Evolutionary conservation across 2,113 vertebrate species (phyloP).

Genomic region (Hassar affinis): DNA sequence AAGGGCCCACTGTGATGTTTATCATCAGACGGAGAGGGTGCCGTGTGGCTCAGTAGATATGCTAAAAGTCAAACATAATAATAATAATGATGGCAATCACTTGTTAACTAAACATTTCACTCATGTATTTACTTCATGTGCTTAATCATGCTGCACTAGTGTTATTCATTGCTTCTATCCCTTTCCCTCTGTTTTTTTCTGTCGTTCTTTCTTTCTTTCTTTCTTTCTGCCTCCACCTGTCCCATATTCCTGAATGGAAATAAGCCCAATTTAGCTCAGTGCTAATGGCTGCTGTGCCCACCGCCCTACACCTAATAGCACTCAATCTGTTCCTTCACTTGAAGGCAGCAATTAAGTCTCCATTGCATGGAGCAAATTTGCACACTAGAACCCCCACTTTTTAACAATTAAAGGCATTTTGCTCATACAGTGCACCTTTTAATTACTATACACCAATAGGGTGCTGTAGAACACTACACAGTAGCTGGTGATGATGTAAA

Average conservation of each 20-base stretch:
- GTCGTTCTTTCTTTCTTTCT: conserved; percentile 11
- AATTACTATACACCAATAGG: conserved; percentile 47
- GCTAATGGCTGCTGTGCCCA: conserved; percentile 58
- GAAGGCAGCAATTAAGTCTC: conserved; percentile 57
- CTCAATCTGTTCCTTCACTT: conserved; percentile 56
- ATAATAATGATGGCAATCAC: conserved; percentile 49
- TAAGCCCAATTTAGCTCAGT: conserved; percentile 64
- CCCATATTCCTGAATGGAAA: conserved; percentile 63
- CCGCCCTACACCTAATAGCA: conserved; percentile 52
- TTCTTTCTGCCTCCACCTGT: conserved; percentile 52
- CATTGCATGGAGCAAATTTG: conserved; percentile 51
- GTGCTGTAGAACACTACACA: conserved; percentile 30
- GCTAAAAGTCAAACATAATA: conserved; percentile 39
- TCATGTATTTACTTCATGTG: conserved; percentile 62
- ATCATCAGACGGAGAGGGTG: conserved; percentile 39
- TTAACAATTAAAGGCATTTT: conserved; percentile 48
- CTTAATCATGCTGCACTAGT: conserved; percentile 35
- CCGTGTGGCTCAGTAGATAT: conserved; percentile 34
- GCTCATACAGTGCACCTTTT: conserved; percentile 46
- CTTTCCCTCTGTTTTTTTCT: conserved; percentile 23
- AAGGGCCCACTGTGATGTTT: conserved; percentile 47
- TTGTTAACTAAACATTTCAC: conserved; percentile 52
- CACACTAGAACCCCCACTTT: conserved; percentile 55
- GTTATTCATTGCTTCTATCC: conserved; percentile 37
- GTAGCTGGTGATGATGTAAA: conserved; percentile 28